phyloP scores from a whole-genome alignment of 2,888 invertebrate genomes.

The Myathropa florea region DNA sequence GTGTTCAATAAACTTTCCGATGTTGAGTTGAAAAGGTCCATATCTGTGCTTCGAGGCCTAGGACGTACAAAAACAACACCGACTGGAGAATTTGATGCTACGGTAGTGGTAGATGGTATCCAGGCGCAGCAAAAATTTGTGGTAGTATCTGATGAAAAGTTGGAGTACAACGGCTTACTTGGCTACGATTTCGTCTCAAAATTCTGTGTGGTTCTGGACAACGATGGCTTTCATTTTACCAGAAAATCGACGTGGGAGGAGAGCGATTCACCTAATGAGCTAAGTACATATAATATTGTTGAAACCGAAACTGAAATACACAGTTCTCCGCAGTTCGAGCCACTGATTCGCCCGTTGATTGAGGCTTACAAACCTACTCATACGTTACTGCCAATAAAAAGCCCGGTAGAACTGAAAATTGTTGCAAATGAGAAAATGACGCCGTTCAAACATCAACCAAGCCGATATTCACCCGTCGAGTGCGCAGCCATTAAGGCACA shows the following conservation, averaged over 20 bases:
- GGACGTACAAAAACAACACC: not conserved
- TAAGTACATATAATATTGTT: too few relatives aligned
- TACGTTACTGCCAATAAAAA: not conserved
- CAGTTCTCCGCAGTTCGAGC: too few relatives aligned
- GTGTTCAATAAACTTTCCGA: too few relatives aligned
- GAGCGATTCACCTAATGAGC: not conserved
- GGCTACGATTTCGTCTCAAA: not conserved
- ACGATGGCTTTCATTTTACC: too few relatives aligned
- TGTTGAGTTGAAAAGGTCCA: too few relatives aligned
- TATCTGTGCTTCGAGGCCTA: not conserved
- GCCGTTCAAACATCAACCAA: slow-evolving; percentile 14
- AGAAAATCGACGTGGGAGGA: not conserved
- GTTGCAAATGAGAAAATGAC: slow-evolving; percentile 18
- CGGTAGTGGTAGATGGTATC: too few relatives aligned
- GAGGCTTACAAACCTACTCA: not conserved
- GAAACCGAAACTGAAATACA: too few relatives aligned
- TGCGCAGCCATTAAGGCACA: too few relatives aligned
- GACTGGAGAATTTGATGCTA: too few relatives aligned
- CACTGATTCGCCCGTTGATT: too few relatives aligned
- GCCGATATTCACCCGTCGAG: not conserved
- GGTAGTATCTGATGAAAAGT: too few relatives aligned
- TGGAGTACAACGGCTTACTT: not conserved
- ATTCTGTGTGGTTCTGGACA: not conserved
- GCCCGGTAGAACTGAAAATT: slow-evolving; percentile 32
- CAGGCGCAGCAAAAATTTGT: too few relatives aligned